phyloP scores from a whole-genome alignment of 2,113 vertebrate genomes.

The Enhydra lutris region DNA sequence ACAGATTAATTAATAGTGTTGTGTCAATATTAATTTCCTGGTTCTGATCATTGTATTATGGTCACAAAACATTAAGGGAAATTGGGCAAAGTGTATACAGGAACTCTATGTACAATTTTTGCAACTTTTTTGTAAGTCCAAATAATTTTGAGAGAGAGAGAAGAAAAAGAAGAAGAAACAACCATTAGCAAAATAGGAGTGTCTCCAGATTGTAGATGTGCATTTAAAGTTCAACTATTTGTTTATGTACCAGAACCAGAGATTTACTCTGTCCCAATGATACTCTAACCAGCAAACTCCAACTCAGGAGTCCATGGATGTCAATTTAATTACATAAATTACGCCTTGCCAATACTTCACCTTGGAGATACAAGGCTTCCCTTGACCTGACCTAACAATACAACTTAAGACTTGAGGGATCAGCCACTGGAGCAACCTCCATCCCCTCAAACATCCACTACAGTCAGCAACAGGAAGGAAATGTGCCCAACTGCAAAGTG shows the following conservation, averaged over 20 bases:
- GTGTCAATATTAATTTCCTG: neutral
- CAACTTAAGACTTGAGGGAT: neutral
- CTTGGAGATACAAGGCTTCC: neutral
- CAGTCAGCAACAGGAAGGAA: neutral
- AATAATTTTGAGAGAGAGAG: neutral
- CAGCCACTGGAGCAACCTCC: neutral
- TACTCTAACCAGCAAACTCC: neutral
- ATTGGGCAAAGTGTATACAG: neutral
- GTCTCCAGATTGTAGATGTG: neutral
- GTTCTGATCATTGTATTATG: neutral
- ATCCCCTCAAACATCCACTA: neutral
- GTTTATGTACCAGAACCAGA: neutral
- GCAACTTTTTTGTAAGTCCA: neutral
- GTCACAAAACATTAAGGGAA: neutral
- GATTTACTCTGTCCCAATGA: neutral
- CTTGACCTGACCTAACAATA: neutral
- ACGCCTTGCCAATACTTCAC: neutral
- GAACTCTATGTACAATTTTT: neutral
- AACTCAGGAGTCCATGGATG: neutral
- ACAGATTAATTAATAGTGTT: neutral
- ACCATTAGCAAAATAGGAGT: neutral
- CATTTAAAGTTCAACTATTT: neutral
- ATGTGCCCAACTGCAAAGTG: neutral
- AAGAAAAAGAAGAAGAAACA: neutral
- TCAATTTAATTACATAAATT: constrained; percentile 45